Evolutionary conservation across 2,888 invertebrate species (phyloP).

Genomic region (Masnerella sp.): DNA sequence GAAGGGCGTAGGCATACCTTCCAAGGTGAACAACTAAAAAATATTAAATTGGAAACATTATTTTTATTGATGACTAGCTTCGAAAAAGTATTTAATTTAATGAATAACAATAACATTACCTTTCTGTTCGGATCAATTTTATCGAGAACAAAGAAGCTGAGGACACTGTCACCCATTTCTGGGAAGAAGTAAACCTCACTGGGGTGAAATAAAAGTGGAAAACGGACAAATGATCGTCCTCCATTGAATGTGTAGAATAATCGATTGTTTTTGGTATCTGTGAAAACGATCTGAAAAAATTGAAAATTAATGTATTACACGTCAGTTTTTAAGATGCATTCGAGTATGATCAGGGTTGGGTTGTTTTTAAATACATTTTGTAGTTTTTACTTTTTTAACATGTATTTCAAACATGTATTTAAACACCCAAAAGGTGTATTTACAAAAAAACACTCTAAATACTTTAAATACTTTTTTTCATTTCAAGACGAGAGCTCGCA

Average conservation of each 20-base stretch:
- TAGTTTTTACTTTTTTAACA: too few relatives aligned
- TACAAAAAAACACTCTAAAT: too few relatives aligned
- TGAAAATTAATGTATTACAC: too few relatives aligned
- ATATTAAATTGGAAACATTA: conserved; percentile 2
- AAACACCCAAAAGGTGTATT: too few relatives aligned
- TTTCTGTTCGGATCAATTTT: conserved; percentile 83
- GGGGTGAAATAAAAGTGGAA: conserved; percentile 85
- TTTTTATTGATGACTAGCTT: background rate
- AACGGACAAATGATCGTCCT: conserved; percentile 83
- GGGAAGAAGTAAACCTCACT: conserved; percentile 87
- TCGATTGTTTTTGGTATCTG: conserved; percentile 87
- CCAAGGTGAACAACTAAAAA: conserved; percentile 28
- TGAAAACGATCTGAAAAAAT: conserved; percentile 88
- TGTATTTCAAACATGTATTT: too few relatives aligned
- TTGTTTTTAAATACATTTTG: too few relatives aligned
- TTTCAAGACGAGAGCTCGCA: too few relatives aligned
- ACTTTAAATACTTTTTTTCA: too few relatives aligned
- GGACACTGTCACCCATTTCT: conserved; percentile 77
- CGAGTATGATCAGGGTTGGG: too few relatives aligned
- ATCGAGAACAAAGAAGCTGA: conserved; percentile 86
- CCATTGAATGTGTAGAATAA: conserved; percentile 88
- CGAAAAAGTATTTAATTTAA: too few relatives aligned
- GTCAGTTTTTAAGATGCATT: too few relatives aligned
- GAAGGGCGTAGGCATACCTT: too few relatives aligned
- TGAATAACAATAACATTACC: conserved; percentile 74